Conservation (phyloP, 2,888 invertebrate genomes). For the Eucriotettix oculatus region DNA sequence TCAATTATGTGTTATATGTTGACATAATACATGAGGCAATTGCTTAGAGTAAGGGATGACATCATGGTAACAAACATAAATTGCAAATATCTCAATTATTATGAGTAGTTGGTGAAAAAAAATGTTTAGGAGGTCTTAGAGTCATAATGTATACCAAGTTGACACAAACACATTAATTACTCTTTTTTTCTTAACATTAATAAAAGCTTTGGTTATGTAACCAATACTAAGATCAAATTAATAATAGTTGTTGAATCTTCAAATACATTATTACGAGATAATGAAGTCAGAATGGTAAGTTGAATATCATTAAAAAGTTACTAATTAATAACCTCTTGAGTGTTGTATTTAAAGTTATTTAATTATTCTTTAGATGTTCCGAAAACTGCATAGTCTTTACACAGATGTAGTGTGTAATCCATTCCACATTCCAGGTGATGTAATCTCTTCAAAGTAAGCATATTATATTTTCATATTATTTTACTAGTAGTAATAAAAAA, state of each 20-base stretch:
- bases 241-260: conserved; percentile 83
- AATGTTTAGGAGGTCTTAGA: too few species aligned
- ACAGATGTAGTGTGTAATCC: conserved; percentile 93
- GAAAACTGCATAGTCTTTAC: conserved; percentile 80
- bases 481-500: not conserved
- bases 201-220: conserved; percentile 81
- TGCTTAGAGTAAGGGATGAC: too few species aligned
- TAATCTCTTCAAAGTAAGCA: conserved; percentile 69
- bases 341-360: not conserved
- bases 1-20: too few species aligned
- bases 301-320: conserved; percentile 5
- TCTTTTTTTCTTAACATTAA: conserved; percentile 3
- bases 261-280: conserved; percentile 74
- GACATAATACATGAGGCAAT: too few species aligned
- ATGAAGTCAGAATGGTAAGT: conserved; percentile 79
- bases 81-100: too few species aligned
- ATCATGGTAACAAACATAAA: too few species aligned
- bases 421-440: conserved; percentile 86
- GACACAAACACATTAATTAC: too few species aligned
- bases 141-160: too few species aligned
- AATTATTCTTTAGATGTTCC: conserved; percentile 46
- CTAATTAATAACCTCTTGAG: not conserved
- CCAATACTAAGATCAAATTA: conserved; percentile 92
- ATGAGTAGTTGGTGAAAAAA: too few species aligned
- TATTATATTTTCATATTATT: not conserved